Conservation (phyloP, 2,797 vertebrate species). For the Alca torda region DNA sequence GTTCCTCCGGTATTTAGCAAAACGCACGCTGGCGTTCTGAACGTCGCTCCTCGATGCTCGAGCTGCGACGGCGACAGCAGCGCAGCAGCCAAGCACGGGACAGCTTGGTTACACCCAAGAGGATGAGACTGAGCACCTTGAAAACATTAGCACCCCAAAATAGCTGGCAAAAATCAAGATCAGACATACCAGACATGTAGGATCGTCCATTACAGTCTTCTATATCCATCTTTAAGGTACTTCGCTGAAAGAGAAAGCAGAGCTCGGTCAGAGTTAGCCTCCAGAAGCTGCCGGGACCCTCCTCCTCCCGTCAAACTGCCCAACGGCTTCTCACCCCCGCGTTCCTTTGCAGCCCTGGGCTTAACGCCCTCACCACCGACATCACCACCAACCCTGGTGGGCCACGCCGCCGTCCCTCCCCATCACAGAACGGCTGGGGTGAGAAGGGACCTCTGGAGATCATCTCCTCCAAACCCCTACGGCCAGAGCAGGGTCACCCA, state of each 20-base stretch:
- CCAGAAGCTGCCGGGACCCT: background rate
- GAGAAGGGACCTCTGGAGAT: too few relatives aligned
- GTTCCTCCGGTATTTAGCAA: background rate
- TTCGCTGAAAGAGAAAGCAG: constrained; percentile 75
- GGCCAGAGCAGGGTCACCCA: too few relatives aligned
- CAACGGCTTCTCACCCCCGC: background rate
- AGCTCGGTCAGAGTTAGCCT: background rate
- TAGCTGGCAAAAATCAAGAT: background rate
- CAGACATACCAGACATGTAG: constrained; percentile 86
- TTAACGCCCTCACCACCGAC: background rate
- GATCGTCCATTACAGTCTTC: constrained; percentile 92
- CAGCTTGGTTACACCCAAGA: background rate
- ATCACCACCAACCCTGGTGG: fast-evolving
- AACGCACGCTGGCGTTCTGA: background rate
- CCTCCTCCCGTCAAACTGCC: background rate
- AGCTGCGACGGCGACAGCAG: fast-evolving
- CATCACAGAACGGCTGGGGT: too few relatives aligned
- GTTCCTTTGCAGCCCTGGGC: background rate
- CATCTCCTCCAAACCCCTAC: too few relatives aligned
- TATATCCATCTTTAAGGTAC: constrained; percentile 90
- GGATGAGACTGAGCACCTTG: background rate
- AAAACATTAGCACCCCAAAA: background rate
- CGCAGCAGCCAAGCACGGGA: background rate
- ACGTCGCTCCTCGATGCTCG: fast-evolving
- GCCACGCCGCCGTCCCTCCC: background rate